Base-by-base conservation (phyloP, 1,140 invertebrate genomes). In the Brachionus angularis region DNA sequence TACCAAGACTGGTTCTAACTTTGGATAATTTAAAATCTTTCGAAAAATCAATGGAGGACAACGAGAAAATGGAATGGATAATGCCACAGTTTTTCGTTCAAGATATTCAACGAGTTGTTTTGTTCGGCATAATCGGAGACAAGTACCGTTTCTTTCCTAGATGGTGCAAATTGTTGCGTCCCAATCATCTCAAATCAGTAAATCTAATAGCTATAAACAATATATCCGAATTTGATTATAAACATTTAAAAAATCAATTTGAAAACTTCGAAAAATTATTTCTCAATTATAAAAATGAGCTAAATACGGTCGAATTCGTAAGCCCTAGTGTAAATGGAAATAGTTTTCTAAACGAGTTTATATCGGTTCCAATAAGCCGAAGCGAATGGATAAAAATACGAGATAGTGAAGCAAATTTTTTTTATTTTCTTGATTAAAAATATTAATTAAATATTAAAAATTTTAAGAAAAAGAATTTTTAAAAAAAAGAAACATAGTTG, bases 81-180 rank as follows among this genome's bases (percentile, higher is more conserved):
- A 34, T 47, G 16, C 42, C 62, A 18, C 42, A 67, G 36, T 50
- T 67, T 46, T 67, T 67, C n/a, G 44, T 67, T 47, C 62, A 67
- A 36, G 62, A 67, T 36, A 67, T 67, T 18, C 62, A 67, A 67
- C 23, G 62, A 67, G 62, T 67, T 2, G 23, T 67, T 67, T 23
- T 67, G 8, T 67, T 47, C 29, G 21, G 42, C 23, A 14, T 67
- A 47, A 47, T 67, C 2, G 62, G 62, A 7, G 47, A 50, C 29
- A 27, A 67, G 14, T 67, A 21, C 18, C n/a, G 62, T 47, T 67
- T 67, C 47, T 67, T 23, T 50, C 62, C 62, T 42, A 67, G 62
- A 46, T 67, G 62, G 62, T 67, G 62, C 42, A 67, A 67, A 67
- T 34, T 67, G 8, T 42, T 67, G 3, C 62, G 62, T 46, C 62